Base-by-base conservation (phyloP, 2,888 invertebrate species). In the Drosophila neutralis region DNA sequence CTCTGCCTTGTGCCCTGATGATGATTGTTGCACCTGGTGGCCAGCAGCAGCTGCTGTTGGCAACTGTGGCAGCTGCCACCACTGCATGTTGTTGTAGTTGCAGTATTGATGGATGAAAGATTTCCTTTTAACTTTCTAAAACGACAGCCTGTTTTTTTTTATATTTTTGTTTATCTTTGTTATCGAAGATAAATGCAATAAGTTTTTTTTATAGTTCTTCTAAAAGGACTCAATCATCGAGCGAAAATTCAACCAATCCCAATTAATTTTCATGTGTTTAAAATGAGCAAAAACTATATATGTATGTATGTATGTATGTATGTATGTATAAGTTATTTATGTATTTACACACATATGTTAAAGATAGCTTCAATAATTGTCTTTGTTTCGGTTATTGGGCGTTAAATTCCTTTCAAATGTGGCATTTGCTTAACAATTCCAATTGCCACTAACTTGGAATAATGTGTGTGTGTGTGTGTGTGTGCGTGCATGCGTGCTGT, bases 11-110 rank as follows among this genome's bases (percentile, higher is more conserved):
- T 59, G 56, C 38, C 59, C 54, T 36, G 73, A 68, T 62, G 75
- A 78, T 83, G 85, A 83, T 84, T 80, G 68, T 83, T 85, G 87
- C 84, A 89, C 84, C 89, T 85, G 89, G 84, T 83, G 82, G 78
- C 73, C 74, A 69, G 69, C 83, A 70, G 64, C 64, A 62, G 73
- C 63, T 62, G 80, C 69, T 61, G 69, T 71, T 73, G 68, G 54
- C 63, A 69, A 66, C 70, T 61, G 73, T 67, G 52, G 73, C 84
- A 73, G 81, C 82, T 71, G 76, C 71, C 56, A 53, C 63, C 56
- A 53, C 63, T 68, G 52, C 48, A 29, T 67, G 42, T 42, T 42
- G 49, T 27, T 49, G 48, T 15, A 3, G 10, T 35, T 35, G 35
- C 24, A 62, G 61, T 73, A 75, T 81, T 78, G 73, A 70, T 78